These are phyloP conservation scores for Peromyscus nudipes DNA, from an alignment of 2,797 vertebrate species.

Conservation along the genomic window DNA sequence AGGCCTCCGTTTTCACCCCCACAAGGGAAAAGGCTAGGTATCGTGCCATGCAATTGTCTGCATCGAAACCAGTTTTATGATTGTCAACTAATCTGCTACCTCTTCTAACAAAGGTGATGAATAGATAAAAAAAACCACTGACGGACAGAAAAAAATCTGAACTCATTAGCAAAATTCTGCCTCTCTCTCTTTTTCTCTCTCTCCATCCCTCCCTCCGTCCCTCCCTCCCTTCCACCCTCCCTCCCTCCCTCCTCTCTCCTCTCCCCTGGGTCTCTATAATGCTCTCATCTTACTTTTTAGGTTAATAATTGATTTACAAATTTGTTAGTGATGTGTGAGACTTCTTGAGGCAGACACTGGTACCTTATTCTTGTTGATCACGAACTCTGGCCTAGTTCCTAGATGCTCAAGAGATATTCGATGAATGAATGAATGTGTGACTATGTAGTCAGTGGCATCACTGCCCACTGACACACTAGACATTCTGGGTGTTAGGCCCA, in stretches of 20 bases:
- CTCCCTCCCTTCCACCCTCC: accelerated
- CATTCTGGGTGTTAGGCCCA: background rate
- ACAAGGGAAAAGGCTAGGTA: background rate
- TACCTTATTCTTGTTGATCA: background rate
- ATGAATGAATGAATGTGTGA: constrained; percentile 25
- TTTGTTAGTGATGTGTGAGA: background rate
- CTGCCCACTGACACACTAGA: background rate
- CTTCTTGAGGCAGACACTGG: background rate
- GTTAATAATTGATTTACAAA: background rate
- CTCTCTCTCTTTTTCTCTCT: background rate
- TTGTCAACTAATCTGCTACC: background rate
- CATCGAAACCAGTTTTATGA: background rate
- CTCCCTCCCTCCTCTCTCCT: background rate
- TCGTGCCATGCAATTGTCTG: background rate
- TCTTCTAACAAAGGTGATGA: constrained; percentile 5
- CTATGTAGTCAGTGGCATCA: background rate
- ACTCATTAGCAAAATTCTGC: background rate
- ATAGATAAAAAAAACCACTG: background rate
- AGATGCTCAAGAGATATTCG: background rate
- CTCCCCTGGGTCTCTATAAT: background rate
- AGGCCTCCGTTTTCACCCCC: background rate
- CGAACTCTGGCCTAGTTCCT: background rate
- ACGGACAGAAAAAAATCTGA: constrained; percentile 8
- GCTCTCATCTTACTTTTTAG: background rate
- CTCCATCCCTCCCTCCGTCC: background rate